Conservation (phyloP, 1,140 invertebrate genomes). For the Bombus soroeensis region DNA sequence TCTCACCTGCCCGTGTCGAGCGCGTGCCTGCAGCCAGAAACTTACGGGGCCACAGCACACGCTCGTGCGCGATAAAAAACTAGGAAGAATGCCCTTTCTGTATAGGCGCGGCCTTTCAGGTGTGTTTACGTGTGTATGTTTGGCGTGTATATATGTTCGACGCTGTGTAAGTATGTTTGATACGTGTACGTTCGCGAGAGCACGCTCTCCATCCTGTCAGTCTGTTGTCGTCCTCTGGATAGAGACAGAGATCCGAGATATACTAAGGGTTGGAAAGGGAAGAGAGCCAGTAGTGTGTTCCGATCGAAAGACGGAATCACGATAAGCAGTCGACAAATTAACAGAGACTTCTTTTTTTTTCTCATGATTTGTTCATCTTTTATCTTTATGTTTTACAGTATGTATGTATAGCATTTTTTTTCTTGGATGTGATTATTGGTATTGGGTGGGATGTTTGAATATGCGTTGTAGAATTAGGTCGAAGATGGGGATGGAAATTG, state of each 20-base stretch:
- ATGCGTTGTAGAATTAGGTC: not conserved
- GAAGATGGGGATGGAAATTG: not conserved
- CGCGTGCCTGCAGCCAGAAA: slow-evolving; percentile 67
- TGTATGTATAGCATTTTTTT: not conserved
- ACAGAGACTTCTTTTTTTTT: slow-evolving; percentile 3
- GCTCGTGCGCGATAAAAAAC: slow-evolving; percentile 62
- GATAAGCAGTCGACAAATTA: slow-evolving; percentile 52
- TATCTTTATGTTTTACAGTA: not conserved
- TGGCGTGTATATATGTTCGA: not conserved
- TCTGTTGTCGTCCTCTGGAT: slow-evolving; percentile 58
- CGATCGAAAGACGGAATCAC: slow-evolving; percentile 40
- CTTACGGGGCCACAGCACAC: slow-evolving; percentile 28
- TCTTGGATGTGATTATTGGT: not conserved
- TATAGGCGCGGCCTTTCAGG: slow-evolving; percentile 6
- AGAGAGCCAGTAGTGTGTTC: not conserved
- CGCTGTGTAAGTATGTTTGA: not conserved
- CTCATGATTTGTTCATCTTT: not conserved
- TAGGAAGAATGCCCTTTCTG: slow-evolving; percentile 51
- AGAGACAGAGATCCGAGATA: slow-evolving; percentile 50
- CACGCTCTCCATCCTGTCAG: slow-evolving; percentile 58
- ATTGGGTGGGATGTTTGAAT: not conserved
- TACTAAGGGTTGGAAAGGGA: slow-evolving; percentile 2
- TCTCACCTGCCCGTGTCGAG: slow-evolving; percentile 72
- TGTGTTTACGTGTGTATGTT: slow-evolving; percentile 9
- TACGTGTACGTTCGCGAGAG: not conserved